Percentiles rank a stretch among this genome's conserved stretches.
Evolutionary conservation across 1,140 invertebrate genomes (phyloP).

Genomic region (Scaptomyza hsui): DNA sequence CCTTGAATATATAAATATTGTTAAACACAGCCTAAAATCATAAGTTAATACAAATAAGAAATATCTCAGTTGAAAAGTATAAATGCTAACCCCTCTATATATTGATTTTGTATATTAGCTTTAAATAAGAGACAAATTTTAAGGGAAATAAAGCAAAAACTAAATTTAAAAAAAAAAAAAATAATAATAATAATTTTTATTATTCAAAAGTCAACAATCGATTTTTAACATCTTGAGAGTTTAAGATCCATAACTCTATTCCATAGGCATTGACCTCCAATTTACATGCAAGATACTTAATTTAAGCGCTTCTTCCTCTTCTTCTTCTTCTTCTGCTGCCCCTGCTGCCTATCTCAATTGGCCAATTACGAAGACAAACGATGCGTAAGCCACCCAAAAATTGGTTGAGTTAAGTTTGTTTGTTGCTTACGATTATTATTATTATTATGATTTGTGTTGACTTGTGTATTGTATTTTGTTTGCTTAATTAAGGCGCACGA

Average conservation of each 20-base stretch:
- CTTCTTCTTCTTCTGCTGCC: not conserved
- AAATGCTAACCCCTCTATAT: too few relatives aligned
- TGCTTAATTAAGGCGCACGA: conserved; percentile 29
- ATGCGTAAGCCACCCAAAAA: conserved; percentile 20
- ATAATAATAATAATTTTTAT: too few relatives aligned
- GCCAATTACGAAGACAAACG: conserved; percentile 21
- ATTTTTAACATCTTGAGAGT: too few relatives aligned
- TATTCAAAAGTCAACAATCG: too few relatives aligned
- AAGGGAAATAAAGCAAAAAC: too few relatives aligned
- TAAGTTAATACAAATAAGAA: too few relatives aligned
- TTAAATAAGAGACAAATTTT: too few relatives aligned
- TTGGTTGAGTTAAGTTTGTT: conserved; percentile 3
- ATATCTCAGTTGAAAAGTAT: too few relatives aligned
- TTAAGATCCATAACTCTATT: conserved; percentile 11
- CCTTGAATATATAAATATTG: too few relatives aligned
- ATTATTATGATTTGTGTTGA: conserved; percentile 3
- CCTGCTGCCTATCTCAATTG: conserved; percentile 27
- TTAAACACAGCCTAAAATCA: too few relatives aligned
- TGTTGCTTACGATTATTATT: not conserved
- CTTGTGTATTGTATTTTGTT: conserved; percentile 10
- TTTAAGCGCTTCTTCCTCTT: conserved; percentile 1
- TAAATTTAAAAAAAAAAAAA: too few relatives aligned
- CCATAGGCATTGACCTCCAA: conserved; percentile 28
- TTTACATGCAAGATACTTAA: conserved; percentile 7
- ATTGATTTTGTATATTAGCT: too few relatives aligned